Base-by-base conservation (phyloP, 2,113 vertebrate genomes). In the Prionailurus bengalensis region DNA sequence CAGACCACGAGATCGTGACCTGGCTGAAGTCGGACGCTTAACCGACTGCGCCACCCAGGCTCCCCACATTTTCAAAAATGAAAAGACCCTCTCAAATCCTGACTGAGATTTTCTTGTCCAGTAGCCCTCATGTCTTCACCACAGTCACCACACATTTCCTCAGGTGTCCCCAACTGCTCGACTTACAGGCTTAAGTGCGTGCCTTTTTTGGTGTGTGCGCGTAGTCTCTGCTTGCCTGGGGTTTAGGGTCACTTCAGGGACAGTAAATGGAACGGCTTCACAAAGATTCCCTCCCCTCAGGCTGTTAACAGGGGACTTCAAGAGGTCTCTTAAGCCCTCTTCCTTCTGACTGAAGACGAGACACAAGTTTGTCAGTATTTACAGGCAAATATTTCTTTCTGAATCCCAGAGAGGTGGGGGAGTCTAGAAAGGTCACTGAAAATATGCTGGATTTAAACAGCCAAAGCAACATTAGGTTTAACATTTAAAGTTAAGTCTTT, bases 341-440 rank as follows among this genome's bases (percentile, higher is more conserved):
- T 84, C 58, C 42, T 90, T 98, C 48, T 88, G 70, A 93, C 12
- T 93, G 86, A 89, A 79, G 61, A 92, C 7, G 31, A 97, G 65
- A 93, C 55, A 93, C 45, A 81, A 58, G 55, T 89, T 71, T 73
- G 19, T 88, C 84, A 81, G 85, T 80, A 84, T 70, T 90, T 39
- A 66, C 0, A 96, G 55, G 95, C 19, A 96, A 97, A 88, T 84
- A 15, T 73, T 27, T 86, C 84, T 97, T 91, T 97, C 80, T 93
- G 78, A 66, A 91, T 55, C 84, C 21, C 11, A 7, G 36, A 70
- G 42, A 68, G 9, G 8, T 51, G n/a, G 42, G 29, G 66, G 39
- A 85, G n/a, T 97, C 42, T 81, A 97, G 76, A 95, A 93, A 96
- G 82, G 96, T 53, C 81, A 88, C n/a, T 89, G 89, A 84, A 85